Conservation (phyloP, 2,113 vertebrate genomes). For the Lophura nycthemera region DNA sequence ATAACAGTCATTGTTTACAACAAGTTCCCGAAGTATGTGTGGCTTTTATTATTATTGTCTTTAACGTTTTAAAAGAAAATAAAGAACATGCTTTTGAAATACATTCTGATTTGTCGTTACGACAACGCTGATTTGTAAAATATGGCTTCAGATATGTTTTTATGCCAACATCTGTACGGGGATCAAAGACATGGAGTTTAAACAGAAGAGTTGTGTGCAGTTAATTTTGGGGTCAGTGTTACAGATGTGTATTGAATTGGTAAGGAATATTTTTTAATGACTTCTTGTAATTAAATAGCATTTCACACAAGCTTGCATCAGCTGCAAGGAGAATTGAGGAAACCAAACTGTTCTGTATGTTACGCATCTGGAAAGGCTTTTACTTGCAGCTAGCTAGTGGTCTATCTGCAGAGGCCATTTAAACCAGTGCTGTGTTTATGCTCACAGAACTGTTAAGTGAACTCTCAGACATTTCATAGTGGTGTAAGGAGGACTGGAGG, state of each 20-base stretch:
- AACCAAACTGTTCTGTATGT: neutral
- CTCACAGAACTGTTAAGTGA: neutral
- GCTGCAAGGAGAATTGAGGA: neutral
- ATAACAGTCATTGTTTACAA: neutral
- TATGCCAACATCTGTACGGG: neutral
- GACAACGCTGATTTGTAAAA: neutral
- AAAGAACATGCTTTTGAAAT: neutral
- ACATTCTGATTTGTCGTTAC: neutral
- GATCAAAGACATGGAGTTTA: neutral
- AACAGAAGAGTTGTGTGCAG: neutral
- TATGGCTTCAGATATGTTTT: neutral
- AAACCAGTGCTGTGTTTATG: conserved; percentile 12
- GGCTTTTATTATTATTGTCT: conserved; percentile 13
- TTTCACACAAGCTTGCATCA: neutral
- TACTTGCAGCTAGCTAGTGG: neutral
- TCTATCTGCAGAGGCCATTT: neutral
- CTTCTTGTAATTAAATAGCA: neutral
- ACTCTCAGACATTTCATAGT: neutral
- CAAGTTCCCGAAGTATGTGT: neutral
- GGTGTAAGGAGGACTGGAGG: neutral
- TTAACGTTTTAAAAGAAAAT: conserved; percentile 27
- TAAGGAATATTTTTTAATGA: neutral
- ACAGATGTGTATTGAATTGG: neutral
- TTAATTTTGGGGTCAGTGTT: neutral
- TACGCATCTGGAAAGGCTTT: conserved; percentile 28